Evolutionary conservation across 2,888 invertebrate genomes (phyloP).

Genomic region (Pecten maximus): DNA sequence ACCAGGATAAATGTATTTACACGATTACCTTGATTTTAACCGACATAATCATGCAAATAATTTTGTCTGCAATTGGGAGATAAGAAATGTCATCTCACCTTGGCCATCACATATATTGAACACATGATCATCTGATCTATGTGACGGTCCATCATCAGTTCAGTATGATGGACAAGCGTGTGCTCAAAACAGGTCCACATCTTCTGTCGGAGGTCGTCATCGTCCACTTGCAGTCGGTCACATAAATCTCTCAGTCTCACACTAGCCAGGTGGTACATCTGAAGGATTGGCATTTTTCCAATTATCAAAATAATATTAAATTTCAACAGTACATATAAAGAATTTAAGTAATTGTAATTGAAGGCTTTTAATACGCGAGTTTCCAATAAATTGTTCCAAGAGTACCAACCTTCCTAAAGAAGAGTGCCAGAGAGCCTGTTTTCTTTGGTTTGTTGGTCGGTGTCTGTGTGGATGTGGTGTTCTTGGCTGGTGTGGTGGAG

Average conservation of each 20-base stretch:
- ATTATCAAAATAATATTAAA: neutral
- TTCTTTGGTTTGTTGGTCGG: constrained; percentile 83
- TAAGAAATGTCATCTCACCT: constrained; percentile 85
- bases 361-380: neutral
- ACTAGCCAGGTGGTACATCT: constrained; percentile 96
- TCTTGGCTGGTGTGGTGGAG: constrained; percentile 40
- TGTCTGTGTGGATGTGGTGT: constrained; percentile 35
- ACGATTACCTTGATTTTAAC: no score
- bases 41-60: no score
- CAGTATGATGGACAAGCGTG: constrained; percentile 91
- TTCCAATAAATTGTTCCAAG: neutral
- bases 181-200: constrained; percentile 99
- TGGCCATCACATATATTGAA: constrained; percentile 96
- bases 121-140: constrained; percentile 99
- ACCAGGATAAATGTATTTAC: no score
- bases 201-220: constrained; percentile 87
- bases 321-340: neutral
- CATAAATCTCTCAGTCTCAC: constrained; percentile 96
- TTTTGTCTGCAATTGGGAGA: no score
- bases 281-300: constrained; percentile 65
- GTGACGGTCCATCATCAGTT: constrained; percentile 95
- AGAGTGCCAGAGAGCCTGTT: constrained; percentile 88
- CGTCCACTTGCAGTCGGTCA: constrained; percentile 88
- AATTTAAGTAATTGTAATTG: neutral
- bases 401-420: constrained; percentile 90